These are phyloP conservation scores for Setipinna tenuifilis DNA, from an alignment of 2,797 vertebrate species.

Conservation along the genomic window DNA sequence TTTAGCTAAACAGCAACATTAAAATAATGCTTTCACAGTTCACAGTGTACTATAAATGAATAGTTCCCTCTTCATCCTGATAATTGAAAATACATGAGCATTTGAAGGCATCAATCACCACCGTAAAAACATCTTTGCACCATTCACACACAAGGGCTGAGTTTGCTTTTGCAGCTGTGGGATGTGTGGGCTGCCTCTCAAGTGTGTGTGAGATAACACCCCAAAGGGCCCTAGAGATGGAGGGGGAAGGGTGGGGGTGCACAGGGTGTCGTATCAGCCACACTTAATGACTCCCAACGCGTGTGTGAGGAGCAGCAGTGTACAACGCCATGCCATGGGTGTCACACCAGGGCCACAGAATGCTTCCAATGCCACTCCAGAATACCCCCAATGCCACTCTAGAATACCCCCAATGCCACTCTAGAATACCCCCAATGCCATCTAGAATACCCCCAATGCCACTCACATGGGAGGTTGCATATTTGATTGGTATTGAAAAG, in stretches of 20 bases:
- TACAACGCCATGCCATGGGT: background rate
- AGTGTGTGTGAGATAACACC: constrained; percentile 9
- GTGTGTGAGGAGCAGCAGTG: background rate
- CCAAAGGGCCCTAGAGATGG: background rate
- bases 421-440: too few species aligned
- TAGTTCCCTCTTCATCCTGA: constrained; percentile 15
- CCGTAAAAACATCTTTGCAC: constrained; percentile 79
- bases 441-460: too few species aligned
- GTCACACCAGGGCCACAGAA: background rate
- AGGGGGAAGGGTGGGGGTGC: background rate
- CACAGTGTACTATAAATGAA: background rate
- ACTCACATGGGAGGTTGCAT: too few species aligned
- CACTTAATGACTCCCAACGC: background rate
- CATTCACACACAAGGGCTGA: constrained; percentile 67
- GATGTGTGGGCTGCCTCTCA: background rate
- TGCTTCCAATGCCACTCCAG: background rate
- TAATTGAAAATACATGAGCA: background rate
- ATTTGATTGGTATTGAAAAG: too few species aligned
- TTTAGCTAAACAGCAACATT: too few species aligned
- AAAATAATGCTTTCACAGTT: background rate
- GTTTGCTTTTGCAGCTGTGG: constrained; percentile 23
- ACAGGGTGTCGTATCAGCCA: background rate
- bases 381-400: background rate
- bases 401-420: too few species aligned
- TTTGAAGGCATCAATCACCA: background rate